Evolutionary conservation across 2,113 vertebrate genomes (phyloP), one percentile per base, ranked within the genome.

Genomic region (Ammodytes dubius): DNA sequence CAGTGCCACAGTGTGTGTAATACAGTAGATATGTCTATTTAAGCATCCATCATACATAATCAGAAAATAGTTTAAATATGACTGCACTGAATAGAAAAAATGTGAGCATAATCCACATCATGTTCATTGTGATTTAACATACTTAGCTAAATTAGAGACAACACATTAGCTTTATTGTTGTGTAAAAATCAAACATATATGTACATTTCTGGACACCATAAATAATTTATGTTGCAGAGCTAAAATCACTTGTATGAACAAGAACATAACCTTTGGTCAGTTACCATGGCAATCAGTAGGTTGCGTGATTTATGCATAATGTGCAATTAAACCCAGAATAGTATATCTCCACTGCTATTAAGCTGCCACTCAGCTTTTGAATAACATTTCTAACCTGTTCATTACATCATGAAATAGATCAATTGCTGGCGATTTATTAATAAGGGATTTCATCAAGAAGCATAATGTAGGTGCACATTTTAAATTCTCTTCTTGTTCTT

Each of bases 61-160:
- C 43, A 42, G 60, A 42, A 66, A 45, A 68, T 58, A 37, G 81
- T 74, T 81, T 71, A 83, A 85, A 84, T 69, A 71, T 81, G 47
- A 53, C 12, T 50, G 17, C 43, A 58, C 50, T 70, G 79, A 83
- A 35, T 71, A 27, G 19, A 70, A 42, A 64, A 60, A 81, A 52
- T 69, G 49, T 57, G 59, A 74, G 65, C 43, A 8, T 61, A 67
- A 86, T 59, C 77, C 72, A 78, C 49, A 80, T 72, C 69, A 67
- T 54, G 65, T 67, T 73, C 52, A 39, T 10, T 45, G 15, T n/a
- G n/a, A 54, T 17, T 12, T 60, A 40, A 27, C 6, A 37, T 19
- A 70, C 43, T 61, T 13, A 50, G 17, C 50, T 58, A 72, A 39
- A 61, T 49, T 42, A 76, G n/a, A 68, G n/a, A 68, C 35, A 27